Evolutionary conservation across 1,140 invertebrate genomes (phyloP).

Genomic region (Nephila pilipes): DNA sequence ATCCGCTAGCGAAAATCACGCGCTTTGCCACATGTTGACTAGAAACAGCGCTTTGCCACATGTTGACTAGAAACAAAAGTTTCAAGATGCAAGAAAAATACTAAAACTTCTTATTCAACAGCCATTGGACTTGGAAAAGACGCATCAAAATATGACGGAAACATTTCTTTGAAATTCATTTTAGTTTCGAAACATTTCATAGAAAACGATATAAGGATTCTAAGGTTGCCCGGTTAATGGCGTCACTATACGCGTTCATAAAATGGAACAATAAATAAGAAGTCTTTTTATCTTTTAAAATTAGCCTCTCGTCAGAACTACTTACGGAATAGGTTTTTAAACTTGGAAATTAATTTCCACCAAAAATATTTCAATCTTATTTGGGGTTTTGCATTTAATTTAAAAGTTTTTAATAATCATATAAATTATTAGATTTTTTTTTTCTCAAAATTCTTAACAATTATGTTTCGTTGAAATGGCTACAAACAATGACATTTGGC

Average conservation of each 20-base stretch:
- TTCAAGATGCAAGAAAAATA: neutral
- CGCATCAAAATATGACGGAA: neutral
- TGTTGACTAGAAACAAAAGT: neutral
- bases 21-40: neutral
- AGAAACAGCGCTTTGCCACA: neutral
- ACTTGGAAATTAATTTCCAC: too few species aligned
- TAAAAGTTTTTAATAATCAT: too few species aligned
- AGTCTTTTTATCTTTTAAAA: too few species aligned
- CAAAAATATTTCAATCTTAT: too few species aligned
- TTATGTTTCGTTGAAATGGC: too few species aligned
- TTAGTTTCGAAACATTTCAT: neutral
- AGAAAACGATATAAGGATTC: neutral
- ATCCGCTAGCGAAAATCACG: neutral
- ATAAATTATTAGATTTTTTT: too few species aligned
- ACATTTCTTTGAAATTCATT: slow-evolving; percentile 22
- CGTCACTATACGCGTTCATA: neutral
- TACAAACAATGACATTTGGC: too few species aligned
- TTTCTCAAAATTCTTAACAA: too few species aligned
- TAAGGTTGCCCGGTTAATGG: neutral
- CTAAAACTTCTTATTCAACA: neutral
- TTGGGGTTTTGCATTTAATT: too few species aligned
- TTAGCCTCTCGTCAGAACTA: too few species aligned
- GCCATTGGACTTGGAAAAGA: neutral
- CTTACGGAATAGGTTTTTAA: too few species aligned
- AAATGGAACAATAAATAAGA: neutral